phyloP scores from a whole-genome alignment of 2,888 invertebrate species.

The Caenorhabditis angaria region DNA sequence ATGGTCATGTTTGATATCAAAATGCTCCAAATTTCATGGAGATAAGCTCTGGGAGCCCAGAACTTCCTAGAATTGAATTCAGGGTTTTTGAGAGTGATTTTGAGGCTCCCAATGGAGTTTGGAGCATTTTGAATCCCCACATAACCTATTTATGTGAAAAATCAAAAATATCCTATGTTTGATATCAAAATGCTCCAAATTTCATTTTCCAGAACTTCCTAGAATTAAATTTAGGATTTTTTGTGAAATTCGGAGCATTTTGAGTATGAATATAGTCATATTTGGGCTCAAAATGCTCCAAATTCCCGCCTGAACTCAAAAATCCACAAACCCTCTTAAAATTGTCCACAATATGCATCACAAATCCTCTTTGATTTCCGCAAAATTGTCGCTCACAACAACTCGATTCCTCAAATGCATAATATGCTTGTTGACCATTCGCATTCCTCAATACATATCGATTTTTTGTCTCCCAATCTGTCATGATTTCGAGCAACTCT shows the following conservation, averaged over 20 bases:
- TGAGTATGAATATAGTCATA: slow-evolving; percentile 9
- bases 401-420: slow-evolving; percentile 72
- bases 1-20: no score
- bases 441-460: slow-evolving; percentile 55
- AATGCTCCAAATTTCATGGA: no score
- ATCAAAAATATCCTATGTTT: no score
- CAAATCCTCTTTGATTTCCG: slow-evolving; percentile 72
- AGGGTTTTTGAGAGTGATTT: no score
- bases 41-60: no score
- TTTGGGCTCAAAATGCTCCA: background rate
- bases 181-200: no score
- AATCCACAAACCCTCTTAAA: slow-evolving; percentile 44
- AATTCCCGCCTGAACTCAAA: background rate
- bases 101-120: no score
- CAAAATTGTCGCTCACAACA: slow-evolving; percentile 73
- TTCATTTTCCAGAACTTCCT: no score
- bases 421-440: slow-evolving; percentile 52
- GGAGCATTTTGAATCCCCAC: no score
- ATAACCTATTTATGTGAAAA: no score
- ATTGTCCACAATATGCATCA: slow-evolving; percentile 74
- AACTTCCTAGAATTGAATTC: no score
- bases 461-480: slow-evolving; percentile 57
- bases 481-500: slow-evolving; percentile 52
- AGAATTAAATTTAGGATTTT: no score
- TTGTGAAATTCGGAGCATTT: background rate